Conservation (phyloP, 2,797 vertebrate species). For the Prionace glauca region DNA sequence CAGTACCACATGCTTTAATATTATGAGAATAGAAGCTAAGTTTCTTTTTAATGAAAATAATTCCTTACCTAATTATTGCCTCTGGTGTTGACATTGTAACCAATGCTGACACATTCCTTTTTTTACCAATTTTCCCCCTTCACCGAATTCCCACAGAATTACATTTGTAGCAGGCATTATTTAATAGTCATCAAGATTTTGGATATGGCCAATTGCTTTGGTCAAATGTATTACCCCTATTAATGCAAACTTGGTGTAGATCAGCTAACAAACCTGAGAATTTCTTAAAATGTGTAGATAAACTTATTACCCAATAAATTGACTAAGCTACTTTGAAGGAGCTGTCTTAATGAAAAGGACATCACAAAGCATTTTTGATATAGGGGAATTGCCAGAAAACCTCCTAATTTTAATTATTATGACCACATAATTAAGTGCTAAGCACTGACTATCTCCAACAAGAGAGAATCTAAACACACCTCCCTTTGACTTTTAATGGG, state of each 20-base stretch:
- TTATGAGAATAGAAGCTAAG: not conserved
- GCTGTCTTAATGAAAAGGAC: not conserved
- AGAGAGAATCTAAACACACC: not conserved
- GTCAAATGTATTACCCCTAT: not conserved
- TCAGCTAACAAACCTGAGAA: not conserved
- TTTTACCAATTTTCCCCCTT: not conserved
- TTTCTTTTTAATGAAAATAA: not conserved
- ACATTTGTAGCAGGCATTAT: not conserved
- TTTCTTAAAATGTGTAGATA: not conserved
- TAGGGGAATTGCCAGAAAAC: not conserved
- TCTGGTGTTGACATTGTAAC: not conserved
- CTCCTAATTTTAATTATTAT: not conserved
- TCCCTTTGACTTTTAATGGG: not conserved
- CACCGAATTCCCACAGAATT: not conserved
- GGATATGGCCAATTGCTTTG: not conserved
- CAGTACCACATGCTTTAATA: not conserved
- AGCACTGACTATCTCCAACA: not conserved
- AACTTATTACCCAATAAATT: not conserved
- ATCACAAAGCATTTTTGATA: not conserved
- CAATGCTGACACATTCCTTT: not conserved
- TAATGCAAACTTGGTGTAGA: not conserved
- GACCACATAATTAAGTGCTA: not conserved
- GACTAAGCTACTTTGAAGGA: not conserved
- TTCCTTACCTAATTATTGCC: not conserved
- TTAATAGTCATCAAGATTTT: not conserved